Evolutionary conservation across 2,113 vertebrate species (phyloP), one percentile per base, ranked within the genome.

Genomic region (Hipposideros armiger): DNA sequence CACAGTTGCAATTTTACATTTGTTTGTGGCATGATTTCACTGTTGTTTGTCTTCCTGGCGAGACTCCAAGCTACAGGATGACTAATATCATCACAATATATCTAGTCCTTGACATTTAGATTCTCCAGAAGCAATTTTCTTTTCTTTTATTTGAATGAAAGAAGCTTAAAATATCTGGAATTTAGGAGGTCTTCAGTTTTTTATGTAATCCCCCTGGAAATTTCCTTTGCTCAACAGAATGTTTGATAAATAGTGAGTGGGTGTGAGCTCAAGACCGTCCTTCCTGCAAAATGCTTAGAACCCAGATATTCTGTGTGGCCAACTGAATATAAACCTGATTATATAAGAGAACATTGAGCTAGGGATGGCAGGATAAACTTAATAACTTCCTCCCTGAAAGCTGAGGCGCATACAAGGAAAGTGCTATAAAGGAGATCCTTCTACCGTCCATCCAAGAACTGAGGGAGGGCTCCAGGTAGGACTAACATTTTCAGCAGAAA

Each of bases 271-370:
- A 94, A 90, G 76, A 94, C 19, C 3, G 0, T 80, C 42, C 30
- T 92, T 90, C 20, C 36, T 90, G 30, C 28, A 89, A 96, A 90
- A 91, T 64, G 69, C 40, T 56, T 72, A 62, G 56, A 88, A 69
- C 69, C 28, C 52, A 81, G 56, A 64, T 26, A 74, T 32, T 69
- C 45, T 67, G 2, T 17, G 56, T 32, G 24, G n/a, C 32, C 50
- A 81, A 2, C 4, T 92, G 28, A 84, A 22, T n/a, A 17, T 32
- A 93, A 26, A 93, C 62, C 9, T 76, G 13, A 8, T 5, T 3
- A 73, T 45, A 28, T 52, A 77, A 91, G 69, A 83, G n/a, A 56
- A 42, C 22, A 70, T 24, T 85, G 78, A 78, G 19, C 36, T 45
- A 26, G 7, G 24, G 28, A 15, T 73, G 19, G 16, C 15, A 78